Evolutionary conservation across 1,140 invertebrate genomes (phyloP), one percentile per base, ranked within the genome.

Genomic region (Drosophila kepulauana): DNA sequence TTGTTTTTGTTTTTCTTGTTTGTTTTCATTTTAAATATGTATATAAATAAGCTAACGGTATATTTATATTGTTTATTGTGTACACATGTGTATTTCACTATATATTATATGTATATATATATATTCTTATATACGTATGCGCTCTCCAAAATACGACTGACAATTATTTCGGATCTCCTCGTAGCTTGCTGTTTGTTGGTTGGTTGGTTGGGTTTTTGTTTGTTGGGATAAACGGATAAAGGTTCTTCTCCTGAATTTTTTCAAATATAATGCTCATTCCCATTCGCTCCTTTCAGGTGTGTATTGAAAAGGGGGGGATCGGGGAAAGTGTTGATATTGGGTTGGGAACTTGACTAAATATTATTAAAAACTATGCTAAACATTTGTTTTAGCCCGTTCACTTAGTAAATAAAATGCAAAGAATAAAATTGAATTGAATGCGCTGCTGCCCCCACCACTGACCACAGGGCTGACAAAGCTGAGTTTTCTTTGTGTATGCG

Each of bases 41-140:
- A 82, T 82, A 88, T 88, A 88, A 88, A 88, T 88, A 88, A 88
- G 84, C 84, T 88, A 88, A 88, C 84, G 78, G 67, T 88, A 88
- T 88, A 84, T 88, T 88, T 82, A 87, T 88, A 72, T 88, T 82
- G 77, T 70, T 75, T 75, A 75, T 75, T 75, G 76, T 78, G 59
- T 75, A 71, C 59, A 75, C 59, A 64, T 71, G 54, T 75, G 61
- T 71, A 75, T 65, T 65, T 75, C 28, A 75, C 48, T 70, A 70
- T 66, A 52, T 70, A 71, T 28, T 66, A 71, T 86, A 67, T 78
- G 69, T 69, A 10, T 38, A 38, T 38, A 38, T 38, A 38, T 38
- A 56, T 79, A 82, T 73, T 82, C 72, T 62, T 61, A 74, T 75
- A 30, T 72, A 38, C 75, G 76, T 81, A 65, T 82, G 65, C 75